Evolutionary conservation across 2,113 vertebrate species (phyloP), one percentile per base, ranked within the genome.

Genomic region (Desmodus rotundus): DNA sequence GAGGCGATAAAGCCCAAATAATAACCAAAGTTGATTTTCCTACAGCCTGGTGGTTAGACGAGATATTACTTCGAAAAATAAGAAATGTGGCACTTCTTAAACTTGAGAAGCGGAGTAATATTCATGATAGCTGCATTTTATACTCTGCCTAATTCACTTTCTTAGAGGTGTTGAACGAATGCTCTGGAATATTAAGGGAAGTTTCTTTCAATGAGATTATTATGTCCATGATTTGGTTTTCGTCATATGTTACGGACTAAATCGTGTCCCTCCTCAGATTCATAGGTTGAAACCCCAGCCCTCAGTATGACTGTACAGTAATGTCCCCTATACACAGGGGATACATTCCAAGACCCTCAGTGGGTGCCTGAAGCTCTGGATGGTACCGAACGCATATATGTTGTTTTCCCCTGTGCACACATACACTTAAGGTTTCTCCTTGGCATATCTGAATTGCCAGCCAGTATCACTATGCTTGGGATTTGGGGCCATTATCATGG

Each of bases 21-120:
- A 33, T 31, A 68, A 63, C 17, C 50, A 13, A 58, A 45, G 24
- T 5, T 45, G 19, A 43, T 82, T 87, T 93, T 73, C 38, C 36
- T 28, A 28, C 11, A 76, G 3, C 22, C 14, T 52, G 2, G 56
- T 50, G 56, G 16, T 36, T 80, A 76, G 56, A 58, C 58, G 58
- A 70, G 94, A 54, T 72, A n/a, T 41, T 65, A 70, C 82, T 91
- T 31, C 74, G 45, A 86, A 68, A 94, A 84, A 52, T 80, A 93
- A 45, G 50, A 74, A 81, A 72, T 41, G 58, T 38, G 52, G 14
- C 26, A 76, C 89, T 78, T 95, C 78, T 91, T 47, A 77, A 36
- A 54, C 9, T 38, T 95, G n/a, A 58, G 33, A 58, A 74, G 24
- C 72, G 9, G 45, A 91, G 6, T 77, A 67, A 89, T 81, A 89